phyloP scores from a whole-genome alignment of 2,113 vertebrate genomes.

The Potamarius usumacintae region DNA sequence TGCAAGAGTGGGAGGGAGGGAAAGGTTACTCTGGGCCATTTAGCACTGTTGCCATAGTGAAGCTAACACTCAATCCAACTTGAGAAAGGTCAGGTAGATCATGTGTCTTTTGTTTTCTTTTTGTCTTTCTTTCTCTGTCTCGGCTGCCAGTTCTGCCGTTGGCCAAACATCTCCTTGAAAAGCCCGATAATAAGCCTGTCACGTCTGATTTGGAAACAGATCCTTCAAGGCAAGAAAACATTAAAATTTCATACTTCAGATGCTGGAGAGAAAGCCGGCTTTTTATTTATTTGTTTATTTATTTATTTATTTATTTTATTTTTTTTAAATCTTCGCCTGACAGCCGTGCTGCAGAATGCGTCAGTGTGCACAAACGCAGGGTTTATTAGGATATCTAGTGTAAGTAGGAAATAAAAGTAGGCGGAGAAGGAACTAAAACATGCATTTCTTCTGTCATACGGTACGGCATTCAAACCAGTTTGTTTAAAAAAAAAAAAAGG shows the following conservation, averaged over 20 bases:
- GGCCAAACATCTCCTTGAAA: slow-evolving; percentile 17
- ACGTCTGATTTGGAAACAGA: slow-evolving; percentile 22
- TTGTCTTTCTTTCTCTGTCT: slow-evolving; percentile 18
- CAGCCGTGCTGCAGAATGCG: not conserved
- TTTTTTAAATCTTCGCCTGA: not conserved
- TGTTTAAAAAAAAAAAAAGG: not conserved
- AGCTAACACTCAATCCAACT: slow-evolving; percentile 63
- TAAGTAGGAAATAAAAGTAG: not conserved
- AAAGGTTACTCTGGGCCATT: slow-evolving; percentile 78
- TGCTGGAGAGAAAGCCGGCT: not conserved
- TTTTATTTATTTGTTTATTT: not conserved
- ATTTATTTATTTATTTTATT: no score
- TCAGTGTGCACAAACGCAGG: not conserved
- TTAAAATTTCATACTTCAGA: not conserved
- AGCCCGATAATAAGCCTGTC: slow-evolving; percentile 19
- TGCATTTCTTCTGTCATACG: not conserved
- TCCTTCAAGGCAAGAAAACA: not conserved
- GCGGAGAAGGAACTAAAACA: not conserved
- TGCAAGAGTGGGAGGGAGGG: slow-evolving; percentile 48
- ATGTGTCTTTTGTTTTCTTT: slow-evolving; percentile 62
- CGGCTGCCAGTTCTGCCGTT: slow-evolving; percentile 1
- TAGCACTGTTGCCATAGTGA: slow-evolving; percentile 72
- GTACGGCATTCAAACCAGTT: no score
- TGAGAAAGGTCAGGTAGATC: slow-evolving; percentile 71
- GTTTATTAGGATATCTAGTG: not conserved